Base-by-base conservation (phyloP, 2,113 vertebrate genomes). In the Passer domesticus region DNA sequence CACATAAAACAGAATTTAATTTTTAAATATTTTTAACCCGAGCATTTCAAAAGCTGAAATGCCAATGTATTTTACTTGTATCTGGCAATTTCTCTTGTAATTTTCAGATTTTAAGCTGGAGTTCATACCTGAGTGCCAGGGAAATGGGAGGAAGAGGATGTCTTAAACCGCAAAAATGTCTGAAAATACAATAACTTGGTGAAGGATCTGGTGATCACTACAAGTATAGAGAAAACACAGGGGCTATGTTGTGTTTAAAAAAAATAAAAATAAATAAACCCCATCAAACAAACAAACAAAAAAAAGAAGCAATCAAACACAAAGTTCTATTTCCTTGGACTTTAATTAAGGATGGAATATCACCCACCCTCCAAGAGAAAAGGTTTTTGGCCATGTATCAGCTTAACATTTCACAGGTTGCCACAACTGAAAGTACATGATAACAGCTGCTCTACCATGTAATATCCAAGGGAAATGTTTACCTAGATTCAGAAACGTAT, bases 41-140 rank as follows among this genome's bases (percentile, higher is more conserved):
- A 72, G 55, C 56, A 55, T 63, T 84, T 84, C 41, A 76, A 46
- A 76, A 87, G 62, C 53, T 85, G 90, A 63, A 84, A 30, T 75
- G 44, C 31, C 84, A 3, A n/a, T 62, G 76, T 6, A 1, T 11
- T 87, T 53, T 87, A 62, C 11, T 39, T 27, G 20, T 43, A 44
- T 66, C 62, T 89, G 37, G 41, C 20, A 84, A 43, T 66, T 93
- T 73, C 73, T 56, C 0, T 53, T 79, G 47, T 82, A 68, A 62
- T 82, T 88, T 16, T 73, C 10, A 6, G 9, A 27, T 93, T 90
- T 82, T 58, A 68, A 58, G 27, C 9, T 62, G 62, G 21, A 93
- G 25, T 18, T 83, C 17, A 44, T 74, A 33, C 24, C 23, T 16
- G 28, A 49, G 7, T 68, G 27, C 50, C 37, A 58, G 35, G 59